These are phyloP conservation scores for Gibbula magus DNA, from an alignment of 2,888 invertebrate genomes.

Conservation along the genomic window DNA sequence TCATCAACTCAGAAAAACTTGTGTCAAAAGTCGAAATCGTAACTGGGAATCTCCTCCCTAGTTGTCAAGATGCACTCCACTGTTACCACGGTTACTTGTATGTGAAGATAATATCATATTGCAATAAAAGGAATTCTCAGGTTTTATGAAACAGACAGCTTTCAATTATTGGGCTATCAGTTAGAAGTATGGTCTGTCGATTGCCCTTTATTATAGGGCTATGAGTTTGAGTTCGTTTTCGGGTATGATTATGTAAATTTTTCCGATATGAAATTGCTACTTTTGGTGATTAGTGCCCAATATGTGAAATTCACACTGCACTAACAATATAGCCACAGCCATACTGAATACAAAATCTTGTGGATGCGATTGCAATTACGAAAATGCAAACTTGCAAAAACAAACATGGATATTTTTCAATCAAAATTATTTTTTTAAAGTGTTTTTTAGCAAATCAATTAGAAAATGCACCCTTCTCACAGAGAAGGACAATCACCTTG, in stretches of 20 bases:
- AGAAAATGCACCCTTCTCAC: no score
- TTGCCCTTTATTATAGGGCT: conserved; percentile 5
- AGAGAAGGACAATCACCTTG: no score
- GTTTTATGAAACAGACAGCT: neutral
- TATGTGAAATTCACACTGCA: no score
- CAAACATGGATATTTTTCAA: no score
- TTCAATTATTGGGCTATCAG: neutral
- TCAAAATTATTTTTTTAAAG: no score
- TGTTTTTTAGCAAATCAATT: no score
- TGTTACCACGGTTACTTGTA: neutral
- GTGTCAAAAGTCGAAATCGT: neutral
- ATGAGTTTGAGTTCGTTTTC: conserved; percentile 15
- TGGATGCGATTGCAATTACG: no score
- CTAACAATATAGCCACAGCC: no score
- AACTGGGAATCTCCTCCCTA: neutral
- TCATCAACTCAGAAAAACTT: neutral
- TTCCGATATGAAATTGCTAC: conserved; percentile 14
- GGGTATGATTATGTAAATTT: conserved; percentile 18
- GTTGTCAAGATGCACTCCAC: neutral
- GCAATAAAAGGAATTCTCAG: neutral
- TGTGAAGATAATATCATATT: conserved; percentile 11
- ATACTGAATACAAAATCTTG: no score
- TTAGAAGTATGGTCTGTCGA: neutral
- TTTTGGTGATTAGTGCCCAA: neutral
- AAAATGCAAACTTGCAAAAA: no score